These are phyloP conservation scores for Leptinotarsa peninsularis DNA, from an alignment of 2,888 invertebrate species.

Conservation along the genomic window DNA sequence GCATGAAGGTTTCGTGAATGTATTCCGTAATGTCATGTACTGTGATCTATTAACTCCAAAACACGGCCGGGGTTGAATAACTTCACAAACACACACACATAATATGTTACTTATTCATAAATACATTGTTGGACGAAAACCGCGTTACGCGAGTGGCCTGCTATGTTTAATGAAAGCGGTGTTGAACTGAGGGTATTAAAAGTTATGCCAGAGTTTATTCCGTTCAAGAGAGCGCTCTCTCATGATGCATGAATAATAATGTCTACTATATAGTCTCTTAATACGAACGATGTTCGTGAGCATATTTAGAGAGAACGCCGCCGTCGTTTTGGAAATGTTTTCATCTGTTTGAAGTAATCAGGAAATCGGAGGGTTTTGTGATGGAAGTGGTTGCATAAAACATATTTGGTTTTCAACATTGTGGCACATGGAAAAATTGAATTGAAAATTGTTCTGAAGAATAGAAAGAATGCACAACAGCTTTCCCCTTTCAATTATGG, in stretches of 20 bases:
- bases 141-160: constrained; percentile 1
- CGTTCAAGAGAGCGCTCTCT: neutral
- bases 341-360: neutral
- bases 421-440: no score
- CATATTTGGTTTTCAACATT: no score
- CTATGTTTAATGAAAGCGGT: neutral
- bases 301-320: neutral
- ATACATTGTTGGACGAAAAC: neutral
- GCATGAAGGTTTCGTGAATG: neutral
- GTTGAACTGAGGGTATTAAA: neutral
- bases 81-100: constrained; percentile 1
- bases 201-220: neutral
- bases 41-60: neutral
- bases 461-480: no score
- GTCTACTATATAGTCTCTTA: neutral
- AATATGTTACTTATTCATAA: neutral
- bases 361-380: no score
- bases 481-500: no score
- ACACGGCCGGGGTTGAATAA: neutral
- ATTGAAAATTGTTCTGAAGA: no score
- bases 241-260: neutral
- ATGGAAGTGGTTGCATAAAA: no score
- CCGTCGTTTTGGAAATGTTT: neutral
- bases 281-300: neutral
- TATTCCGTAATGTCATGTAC: neutral